Conservation (phyloP, 2,888 invertebrate species). For the Polia nebulosa region DNA sequence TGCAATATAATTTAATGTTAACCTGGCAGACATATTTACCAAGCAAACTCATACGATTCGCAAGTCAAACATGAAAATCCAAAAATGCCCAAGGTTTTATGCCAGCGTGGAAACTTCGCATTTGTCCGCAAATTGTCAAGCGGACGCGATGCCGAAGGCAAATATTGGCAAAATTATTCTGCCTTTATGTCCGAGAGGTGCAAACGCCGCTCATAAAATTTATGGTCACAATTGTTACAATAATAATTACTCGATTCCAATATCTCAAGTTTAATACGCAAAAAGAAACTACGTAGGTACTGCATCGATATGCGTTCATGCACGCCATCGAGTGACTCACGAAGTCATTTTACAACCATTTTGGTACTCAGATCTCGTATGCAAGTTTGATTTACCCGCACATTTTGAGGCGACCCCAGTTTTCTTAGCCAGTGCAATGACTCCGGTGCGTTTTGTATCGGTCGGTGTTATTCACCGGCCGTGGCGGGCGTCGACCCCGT, state of each 20-base stretch:
- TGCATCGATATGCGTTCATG: conserved; percentile 44
- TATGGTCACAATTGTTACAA: conserved; percentile 30
- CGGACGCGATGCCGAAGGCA: conserved; percentile 34
- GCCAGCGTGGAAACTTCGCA: conserved; percentile 28
- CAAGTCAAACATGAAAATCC: conserved; percentile 34
- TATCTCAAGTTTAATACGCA: conserved; percentile 23
- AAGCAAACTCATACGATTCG: conserved; percentile 38
- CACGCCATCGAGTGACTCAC: conserved; percentile 59
- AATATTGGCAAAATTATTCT: conserved; percentile 41
- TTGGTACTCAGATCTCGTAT: conserved; percentile 56
- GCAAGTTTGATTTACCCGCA: conserved; percentile 65
- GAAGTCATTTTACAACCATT: conserved; percentile 59
- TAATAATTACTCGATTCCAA: conserved; percentile 32
- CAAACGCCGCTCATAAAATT: conserved; percentile 36
- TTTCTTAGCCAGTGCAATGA: conserved; percentile 73
- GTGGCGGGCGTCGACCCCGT: conserved; percentile 74
- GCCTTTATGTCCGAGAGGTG: conserved; percentile 17
- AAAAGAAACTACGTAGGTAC: conserved; percentile 29
- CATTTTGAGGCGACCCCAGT: conserved; percentile 66
- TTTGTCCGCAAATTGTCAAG: conserved; percentile 54
- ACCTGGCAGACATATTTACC: conserved; percentile 20
- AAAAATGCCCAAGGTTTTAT: conserved; percentile 33
- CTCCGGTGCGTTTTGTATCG: conserved; percentile 71
- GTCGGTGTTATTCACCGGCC: conserved; percentile 75
- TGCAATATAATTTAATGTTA: conserved; percentile 25